Evolutionary conservation across 1,140 invertebrate genomes (phyloP).

Genomic region (Drosophila orosa): DNA sequence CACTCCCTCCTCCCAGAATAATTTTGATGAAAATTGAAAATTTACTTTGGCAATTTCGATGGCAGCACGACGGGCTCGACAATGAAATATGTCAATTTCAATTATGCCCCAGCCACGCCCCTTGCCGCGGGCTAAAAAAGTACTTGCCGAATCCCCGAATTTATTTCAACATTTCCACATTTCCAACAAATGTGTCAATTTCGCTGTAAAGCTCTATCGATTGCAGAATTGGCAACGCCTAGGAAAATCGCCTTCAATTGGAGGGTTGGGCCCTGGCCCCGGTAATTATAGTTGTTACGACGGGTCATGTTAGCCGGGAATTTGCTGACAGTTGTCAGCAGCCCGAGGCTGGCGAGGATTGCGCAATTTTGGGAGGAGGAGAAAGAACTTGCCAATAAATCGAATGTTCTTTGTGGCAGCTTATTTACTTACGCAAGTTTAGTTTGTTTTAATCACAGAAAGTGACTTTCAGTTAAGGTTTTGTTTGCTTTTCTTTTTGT

Average conservation of each 20-base stretch:
- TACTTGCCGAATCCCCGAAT: conserved; percentile 34
- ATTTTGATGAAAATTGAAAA: conserved; percentile 77
- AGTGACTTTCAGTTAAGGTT: not conserved
- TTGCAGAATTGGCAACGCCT: conserved; percentile 48
- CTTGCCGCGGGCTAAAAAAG: conserved; percentile 54
- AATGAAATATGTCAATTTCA: conserved; percentile 81
- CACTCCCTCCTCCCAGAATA: conserved; percentile 7
- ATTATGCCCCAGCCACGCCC: conserved; percentile 49
- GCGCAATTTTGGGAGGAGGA: not conserved
- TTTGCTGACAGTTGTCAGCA: conserved; percentile 65
- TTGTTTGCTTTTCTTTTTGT: not conserved
- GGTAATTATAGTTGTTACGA: conserved; percentile 63
- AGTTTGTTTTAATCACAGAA: not conserved
- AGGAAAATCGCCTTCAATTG: conserved; percentile 2
- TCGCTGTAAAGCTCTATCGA: conserved; percentile 63
- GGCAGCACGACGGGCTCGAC: conserved; percentile 44
- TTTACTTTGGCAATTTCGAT: conserved; percentile 74
- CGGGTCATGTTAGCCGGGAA: conserved; percentile 30
- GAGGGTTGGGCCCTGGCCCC: conserved; percentile 20
- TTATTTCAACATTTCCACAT: conserved; percentile 49
- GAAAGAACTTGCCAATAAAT: conserved; percentile 10
- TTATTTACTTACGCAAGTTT: conserved; percentile 6
- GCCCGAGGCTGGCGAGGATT: conserved; percentile 33
- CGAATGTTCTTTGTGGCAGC: conserved; percentile 9
- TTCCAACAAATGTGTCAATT: conserved; percentile 72